These are phyloP conservation scores for Pachypanchax playfairii DNA, from an alignment of 2,113 vertebrate species.

Conservation along the genomic window DNA sequence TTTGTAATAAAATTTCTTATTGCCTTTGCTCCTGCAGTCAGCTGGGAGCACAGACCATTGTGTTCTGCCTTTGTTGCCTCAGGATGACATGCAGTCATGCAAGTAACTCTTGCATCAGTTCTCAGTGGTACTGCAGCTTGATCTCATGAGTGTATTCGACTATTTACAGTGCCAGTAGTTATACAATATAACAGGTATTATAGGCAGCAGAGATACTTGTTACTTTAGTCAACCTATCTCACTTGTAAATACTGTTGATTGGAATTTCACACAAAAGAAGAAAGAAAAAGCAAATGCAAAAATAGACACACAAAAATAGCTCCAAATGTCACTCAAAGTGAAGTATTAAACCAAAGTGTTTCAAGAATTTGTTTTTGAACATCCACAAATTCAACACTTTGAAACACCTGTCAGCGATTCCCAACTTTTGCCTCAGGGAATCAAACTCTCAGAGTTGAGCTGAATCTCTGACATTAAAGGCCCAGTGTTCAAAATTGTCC, in stretches of 20 bases:
- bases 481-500: slow-evolving; percentile 47
- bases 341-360: slow-evolving; percentile 54
- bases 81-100: slow-evolving; percentile 43
- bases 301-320: slow-evolving; percentile 62
- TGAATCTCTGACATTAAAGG: slow-evolving; percentile 61
- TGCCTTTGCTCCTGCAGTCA: slow-evolving; percentile 31
- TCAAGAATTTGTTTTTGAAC: slow-evolving; percentile 72
- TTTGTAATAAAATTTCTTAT: slow-evolving; percentile 29
- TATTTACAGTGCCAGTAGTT: slow-evolving; percentile 13
- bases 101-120: slow-evolving; percentile 35
- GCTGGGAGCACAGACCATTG: slow-evolving; percentile 14
- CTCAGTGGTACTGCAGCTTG: slow-evolving; percentile 12
- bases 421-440: slow-evolving; percentile 70
- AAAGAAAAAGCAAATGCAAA: slow-evolving; percentile 38
- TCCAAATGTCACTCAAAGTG: slow-evolving; percentile 60
- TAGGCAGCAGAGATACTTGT: slow-evolving; percentile 23
- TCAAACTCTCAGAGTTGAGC: slow-evolving; percentile 60
- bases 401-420: slow-evolving; percentile 70
- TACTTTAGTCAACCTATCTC: slow-evolving; percentile 23
- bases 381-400: slow-evolving; percentile 73
- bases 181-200: slow-evolving; percentile 7
- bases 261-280: slow-evolving; percentile 30
- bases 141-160: slow-evolving; percentile 7
- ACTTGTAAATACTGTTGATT: slow-evolving; percentile 49
- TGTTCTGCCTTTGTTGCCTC: slow-evolving; percentile 26